A percentile compares a stretch with the other conserved stretches of the same genome.
phyloP scores from a whole-genome alignment of 2,888 invertebrate genomes.

The Xiphydria camelus region DNA sequence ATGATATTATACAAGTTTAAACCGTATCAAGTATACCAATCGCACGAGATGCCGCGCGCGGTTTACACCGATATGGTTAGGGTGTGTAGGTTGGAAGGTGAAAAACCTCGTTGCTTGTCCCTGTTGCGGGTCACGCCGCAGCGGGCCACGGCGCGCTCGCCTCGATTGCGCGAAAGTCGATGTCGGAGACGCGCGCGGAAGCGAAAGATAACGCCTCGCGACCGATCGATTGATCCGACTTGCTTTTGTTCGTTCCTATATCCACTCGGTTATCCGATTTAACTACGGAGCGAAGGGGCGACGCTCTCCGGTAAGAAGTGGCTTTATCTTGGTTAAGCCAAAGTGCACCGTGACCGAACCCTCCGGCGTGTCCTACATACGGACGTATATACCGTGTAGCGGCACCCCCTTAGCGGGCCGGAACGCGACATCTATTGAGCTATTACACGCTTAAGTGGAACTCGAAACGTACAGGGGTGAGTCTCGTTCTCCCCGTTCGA shows the following conservation, averaged over 20 bases:
- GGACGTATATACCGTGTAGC: background rate
- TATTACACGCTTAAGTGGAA: conserved; percentile 53
- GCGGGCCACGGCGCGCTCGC: too few relatives aligned
- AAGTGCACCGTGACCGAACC: conserved; percentile 33
- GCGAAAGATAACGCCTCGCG: conserved; percentile 50
- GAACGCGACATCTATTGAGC: conserved; percentile 46
- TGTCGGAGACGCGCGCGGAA: conserved; percentile 36
- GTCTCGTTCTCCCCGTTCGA: conserved; percentile 32
- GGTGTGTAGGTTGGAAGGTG: too few relatives aligned
- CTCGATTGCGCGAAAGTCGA: too few relatives aligned
- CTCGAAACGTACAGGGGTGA: conserved; percentile 42
- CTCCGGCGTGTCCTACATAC: background rate
- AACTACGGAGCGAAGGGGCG: conserved; percentile 30
- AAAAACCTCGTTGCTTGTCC: too few relatives aligned
- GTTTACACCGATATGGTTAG: too few relatives aligned
- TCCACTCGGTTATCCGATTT: conserved; percentile 42
- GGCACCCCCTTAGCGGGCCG: conserved; percentile 11
- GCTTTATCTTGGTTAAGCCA: conserved; percentile 40
- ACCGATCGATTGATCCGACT: conserved; percentile 48
- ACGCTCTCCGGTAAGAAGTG: conserved; percentile 28
- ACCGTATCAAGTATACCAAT: too few relatives aligned
- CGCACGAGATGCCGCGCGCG: too few relatives aligned
- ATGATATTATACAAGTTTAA: too few relatives aligned
- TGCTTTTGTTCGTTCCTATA: conserved; percentile 46
- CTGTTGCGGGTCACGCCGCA: too few relatives aligned